A percentile compares a stretch with the other conserved stretches of the same genome.
phyloP scores from a whole-genome alignment of 2,113 vertebrate species.

The Falco punctatus region DNA sequence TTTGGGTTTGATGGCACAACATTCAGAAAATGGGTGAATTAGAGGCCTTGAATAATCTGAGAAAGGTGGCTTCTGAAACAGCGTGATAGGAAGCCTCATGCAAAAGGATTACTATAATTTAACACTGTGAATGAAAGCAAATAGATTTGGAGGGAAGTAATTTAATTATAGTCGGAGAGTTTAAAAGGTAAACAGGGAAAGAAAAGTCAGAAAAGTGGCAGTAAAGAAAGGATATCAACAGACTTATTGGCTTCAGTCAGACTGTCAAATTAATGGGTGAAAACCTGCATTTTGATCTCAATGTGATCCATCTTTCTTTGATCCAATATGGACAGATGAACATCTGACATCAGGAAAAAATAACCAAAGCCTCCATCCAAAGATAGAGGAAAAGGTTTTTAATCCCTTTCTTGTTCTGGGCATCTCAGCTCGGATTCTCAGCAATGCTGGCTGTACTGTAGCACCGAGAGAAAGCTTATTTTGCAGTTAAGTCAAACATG shows the following conservation, averaged over 20 bases:
- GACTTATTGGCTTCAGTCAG: neutral
- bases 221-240: neutral
- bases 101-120: neutral
- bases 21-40: neutral
- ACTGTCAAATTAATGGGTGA: neutral
- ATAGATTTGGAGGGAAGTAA: neutral
- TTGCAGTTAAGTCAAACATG: neutral
- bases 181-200: slow-evolving; percentile 15
- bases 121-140: neutral
- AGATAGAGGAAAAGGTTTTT: neutral
- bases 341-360: neutral
- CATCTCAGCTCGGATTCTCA: neutral
- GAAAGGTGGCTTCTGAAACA: neutral
- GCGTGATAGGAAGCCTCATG: neutral
- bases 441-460: neutral
- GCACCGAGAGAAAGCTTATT: neutral
- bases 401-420: neutral
- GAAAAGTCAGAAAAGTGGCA: neutral
- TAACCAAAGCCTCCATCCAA: neutral
- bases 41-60: neutral
- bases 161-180: neutral
- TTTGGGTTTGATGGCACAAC: neutral
- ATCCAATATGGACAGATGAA: neutral
- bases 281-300: neutral
- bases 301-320: neutral